Evolutionary conservation across 2,797 vertebrate genomes (phyloP).

Genomic region (Acanthopagrus latus): DNA sequence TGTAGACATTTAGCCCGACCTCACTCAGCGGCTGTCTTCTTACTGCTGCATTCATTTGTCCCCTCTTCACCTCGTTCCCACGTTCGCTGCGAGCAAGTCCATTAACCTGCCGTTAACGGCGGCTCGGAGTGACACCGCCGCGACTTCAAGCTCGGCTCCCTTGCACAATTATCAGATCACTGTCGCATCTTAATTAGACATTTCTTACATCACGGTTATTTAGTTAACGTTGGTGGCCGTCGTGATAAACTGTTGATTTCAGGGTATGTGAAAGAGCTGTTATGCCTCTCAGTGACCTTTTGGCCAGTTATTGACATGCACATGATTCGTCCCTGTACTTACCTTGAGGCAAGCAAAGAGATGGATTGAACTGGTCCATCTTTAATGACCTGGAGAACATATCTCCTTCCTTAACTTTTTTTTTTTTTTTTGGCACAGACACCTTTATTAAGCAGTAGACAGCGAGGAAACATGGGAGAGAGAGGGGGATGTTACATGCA

Average conservation of each 20-base stretch:
- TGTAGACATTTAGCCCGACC: conserved; percentile 55
- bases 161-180: conserved; percentile 35
- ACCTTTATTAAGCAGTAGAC: too few relatives aligned
- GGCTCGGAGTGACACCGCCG: conserved; percentile 25
- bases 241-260: background rate
- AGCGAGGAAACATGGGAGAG: too few relatives aligned
- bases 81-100: conserved; percentile 33
- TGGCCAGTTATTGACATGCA: background rate
- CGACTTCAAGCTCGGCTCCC: conserved; percentile 32
- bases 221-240: background rate
- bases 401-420: too few relatives aligned
- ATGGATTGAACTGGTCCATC: too few relatives aligned
- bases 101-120: conserved; percentile 51
- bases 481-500: too few relatives aligned
- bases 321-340: background rate
- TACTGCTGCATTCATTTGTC: conserved; percentile 34
- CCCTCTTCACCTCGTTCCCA: conserved; percentile 19
- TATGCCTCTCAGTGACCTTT: background rate
- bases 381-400: too few relatives aligned
- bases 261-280: background rate
- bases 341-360: background rate
- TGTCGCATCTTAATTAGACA: conserved; percentile 1
- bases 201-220: conserved; percentile 10
- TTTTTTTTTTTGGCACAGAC: too few relatives aligned
- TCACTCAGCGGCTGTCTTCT: conserved; percentile 48